phyloP scores from a whole-genome alignment of 1,140 invertebrate genomes.

The Grapholita molesta region DNA sequence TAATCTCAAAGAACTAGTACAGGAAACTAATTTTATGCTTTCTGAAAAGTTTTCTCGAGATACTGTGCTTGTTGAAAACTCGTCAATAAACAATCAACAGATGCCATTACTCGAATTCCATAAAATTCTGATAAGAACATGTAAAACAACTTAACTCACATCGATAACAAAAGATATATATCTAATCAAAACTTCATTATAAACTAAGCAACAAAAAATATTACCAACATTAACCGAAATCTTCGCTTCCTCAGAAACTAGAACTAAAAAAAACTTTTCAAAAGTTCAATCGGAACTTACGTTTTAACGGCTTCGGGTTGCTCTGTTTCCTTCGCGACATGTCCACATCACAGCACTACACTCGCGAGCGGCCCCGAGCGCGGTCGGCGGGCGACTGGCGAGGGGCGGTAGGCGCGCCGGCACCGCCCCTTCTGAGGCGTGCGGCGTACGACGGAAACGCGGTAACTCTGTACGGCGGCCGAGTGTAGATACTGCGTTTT shows the following conservation, averaged over 20 bases:
- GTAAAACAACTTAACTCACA: too few relatives aligned
- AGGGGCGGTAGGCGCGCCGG: constrained; percentile 5
- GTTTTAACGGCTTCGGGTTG: constrained; percentile 81
- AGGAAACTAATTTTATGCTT: too few relatives aligned
- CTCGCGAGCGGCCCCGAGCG: constrained; percentile 21
- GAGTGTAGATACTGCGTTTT: neutral
- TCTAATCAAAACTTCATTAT: too few relatives aligned
- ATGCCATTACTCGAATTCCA: too few relatives aligned
- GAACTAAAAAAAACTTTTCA: constrained; percentile 4
- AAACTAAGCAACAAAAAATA: neutral
- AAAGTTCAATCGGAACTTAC: constrained; percentile 57
- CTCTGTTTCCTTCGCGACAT: constrained; percentile 82
- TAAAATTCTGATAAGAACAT: too few relatives aligned
- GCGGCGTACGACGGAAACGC: neutral
- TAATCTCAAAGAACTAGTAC: too few relatives aligned
- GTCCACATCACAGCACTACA: constrained; percentile 49
- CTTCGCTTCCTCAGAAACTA: neutral
- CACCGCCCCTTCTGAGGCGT: constrained; percentile 32
- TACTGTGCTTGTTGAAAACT: too few relatives aligned
- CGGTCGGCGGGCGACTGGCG: constrained; percentile 25
- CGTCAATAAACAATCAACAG: too few relatives aligned
- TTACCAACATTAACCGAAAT: too few relatives aligned
- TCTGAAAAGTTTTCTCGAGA: too few relatives aligned
- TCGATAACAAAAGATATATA: too few relatives aligned
- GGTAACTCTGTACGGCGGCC: constrained; percentile 37